Percentiles rank a stretch among this genome's conserved stretches.
Conservation (phyloP, 2,888 invertebrate species). For the Caenorhabditis parvicauda region DNA sequence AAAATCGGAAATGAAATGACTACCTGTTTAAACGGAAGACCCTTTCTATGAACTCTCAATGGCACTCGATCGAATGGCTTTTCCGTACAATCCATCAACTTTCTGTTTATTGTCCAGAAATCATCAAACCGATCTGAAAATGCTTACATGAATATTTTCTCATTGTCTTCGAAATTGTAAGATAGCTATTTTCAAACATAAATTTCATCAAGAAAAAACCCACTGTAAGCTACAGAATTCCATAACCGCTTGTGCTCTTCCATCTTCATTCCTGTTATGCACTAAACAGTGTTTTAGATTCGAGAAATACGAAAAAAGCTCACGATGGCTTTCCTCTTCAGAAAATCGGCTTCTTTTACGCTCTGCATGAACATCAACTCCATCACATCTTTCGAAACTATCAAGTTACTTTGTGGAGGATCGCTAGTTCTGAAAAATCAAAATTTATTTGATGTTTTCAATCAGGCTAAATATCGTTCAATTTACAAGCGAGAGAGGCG, state of each 20-base stretch:
- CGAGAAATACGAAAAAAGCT: not conserved
- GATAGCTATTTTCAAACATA: constrained; percentile 76
- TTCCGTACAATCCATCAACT: constrained; percentile 82
- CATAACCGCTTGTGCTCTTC: constrained; percentile 95
- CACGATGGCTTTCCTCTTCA: constrained; percentile 81
- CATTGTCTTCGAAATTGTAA: not conserved
- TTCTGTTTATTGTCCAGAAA: constrained; percentile 94
- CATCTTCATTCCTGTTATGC: constrained; percentile 68
- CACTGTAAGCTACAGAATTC: constrained; percentile 88
- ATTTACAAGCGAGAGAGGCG: not conserved
- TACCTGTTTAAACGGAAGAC: constrained; percentile 34
- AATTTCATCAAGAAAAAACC: constrained; percentile 71
- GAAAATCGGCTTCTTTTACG: constrained; percentile 94
- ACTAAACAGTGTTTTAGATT: not conserved
- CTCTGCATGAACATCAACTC: constrained; percentile 90
- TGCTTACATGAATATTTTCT: constrained; percentile 1
- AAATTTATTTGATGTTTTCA: not conserved
- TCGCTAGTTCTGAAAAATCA: constrained; percentile 79
- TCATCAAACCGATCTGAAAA: constrained; percentile 91
- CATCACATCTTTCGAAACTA: constrained; percentile 76
- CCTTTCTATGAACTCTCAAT: constrained; percentile 71
- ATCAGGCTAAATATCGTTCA: constrained; percentile 2
- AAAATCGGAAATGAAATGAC: not conserved
- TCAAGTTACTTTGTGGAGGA: constrained; percentile 6
- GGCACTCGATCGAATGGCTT: constrained; percentile 86